A percentile compares a stretch with the other conserved stretches of the same genome.
These are phyloP conservation scores for Thamnophis sirtalis DNA, from an alignment of 2,113 vertebrate species.

Conservation along the genomic window DNA sequence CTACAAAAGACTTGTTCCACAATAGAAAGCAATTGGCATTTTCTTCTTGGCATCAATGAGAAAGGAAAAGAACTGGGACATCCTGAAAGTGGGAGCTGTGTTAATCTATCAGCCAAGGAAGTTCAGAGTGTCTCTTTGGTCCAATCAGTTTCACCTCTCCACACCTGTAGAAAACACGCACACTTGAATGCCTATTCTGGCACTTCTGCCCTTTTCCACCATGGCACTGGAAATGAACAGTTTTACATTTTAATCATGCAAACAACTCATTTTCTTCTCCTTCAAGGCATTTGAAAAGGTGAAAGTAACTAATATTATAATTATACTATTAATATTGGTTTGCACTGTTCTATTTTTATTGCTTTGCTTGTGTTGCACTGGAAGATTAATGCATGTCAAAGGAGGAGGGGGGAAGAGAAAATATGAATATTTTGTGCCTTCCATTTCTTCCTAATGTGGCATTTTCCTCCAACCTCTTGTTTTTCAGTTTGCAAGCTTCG, in stretches of 20 bases:
- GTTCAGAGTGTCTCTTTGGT: neutral
- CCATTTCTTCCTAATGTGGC: neutral
- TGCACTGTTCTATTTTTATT: neutral
- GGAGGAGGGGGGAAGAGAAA: neutral
- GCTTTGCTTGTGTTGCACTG: neutral
- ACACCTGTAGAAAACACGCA: neutral
- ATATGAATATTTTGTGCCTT: neutral
- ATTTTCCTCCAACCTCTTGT: neutral
- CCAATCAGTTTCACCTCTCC: neutral
- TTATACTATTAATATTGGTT: neutral
- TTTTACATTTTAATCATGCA: neutral
- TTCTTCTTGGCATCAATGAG: neutral
- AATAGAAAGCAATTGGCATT: neutral
- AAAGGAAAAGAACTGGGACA: neutral
- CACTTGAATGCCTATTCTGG: neutral
- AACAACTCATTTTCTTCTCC: neutral
- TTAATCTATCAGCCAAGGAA: neutral
- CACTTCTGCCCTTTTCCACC: neutral
- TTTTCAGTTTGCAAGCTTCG: neutral
- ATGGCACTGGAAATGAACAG: neutral
- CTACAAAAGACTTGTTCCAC: neutral
- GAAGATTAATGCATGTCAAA: neutral
- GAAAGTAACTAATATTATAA: neutral
- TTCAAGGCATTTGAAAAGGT: neutral
- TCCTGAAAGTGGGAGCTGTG: neutral